phyloP scores from a whole-genome alignment of 2,113 vertebrate species.

The Drymodes brunneopygia region DNA sequence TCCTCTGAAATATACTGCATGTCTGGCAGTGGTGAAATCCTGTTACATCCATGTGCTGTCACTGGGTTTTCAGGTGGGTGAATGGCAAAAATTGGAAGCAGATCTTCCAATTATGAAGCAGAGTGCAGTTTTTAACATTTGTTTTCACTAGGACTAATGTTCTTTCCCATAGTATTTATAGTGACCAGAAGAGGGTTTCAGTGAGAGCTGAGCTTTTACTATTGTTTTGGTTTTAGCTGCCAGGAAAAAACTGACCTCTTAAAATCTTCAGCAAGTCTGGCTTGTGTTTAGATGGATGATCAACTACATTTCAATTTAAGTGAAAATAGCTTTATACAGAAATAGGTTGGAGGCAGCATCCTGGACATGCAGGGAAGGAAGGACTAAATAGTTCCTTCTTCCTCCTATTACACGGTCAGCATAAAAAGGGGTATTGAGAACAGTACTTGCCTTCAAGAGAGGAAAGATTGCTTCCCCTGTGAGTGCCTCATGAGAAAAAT shows the following conservation, averaged over 20 bases:
- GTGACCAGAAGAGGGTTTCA: constrained; percentile 9
- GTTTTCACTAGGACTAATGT: not conserved
- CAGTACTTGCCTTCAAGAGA: not conserved
- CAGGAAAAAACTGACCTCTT: constrained; percentile 58
- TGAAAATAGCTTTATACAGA: constrained; percentile 15
- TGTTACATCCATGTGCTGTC: not conserved
- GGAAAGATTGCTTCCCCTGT: not conserved
- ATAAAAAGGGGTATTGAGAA: not conserved
- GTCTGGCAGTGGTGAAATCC: not conserved
- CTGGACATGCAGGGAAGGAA: not conserved
- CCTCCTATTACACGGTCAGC: not conserved
- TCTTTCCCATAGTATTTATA: constrained; percentile 57
- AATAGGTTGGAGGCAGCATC: not conserved
- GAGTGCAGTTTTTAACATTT: not conserved
- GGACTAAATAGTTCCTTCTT: not conserved
- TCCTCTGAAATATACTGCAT: not conserved
- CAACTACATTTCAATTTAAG: constrained; percentile 2
- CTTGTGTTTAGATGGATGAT: constrained; percentile 29
- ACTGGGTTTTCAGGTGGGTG: not conserved
- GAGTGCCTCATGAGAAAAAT: not conserved
- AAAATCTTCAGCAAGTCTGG: constrained; percentile 15
- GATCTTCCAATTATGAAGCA: not conserved
- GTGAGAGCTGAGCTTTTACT: constrained; percentile 37
- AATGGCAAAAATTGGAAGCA: not conserved
- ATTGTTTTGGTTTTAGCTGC: constrained; percentile 56